A percentile compares a stretch with the other conserved stretches of the same genome.
Evolutionary conservation across 2,888 invertebrate genomes (phyloP).

Genomic region (Osmoderma eremita): DNA sequence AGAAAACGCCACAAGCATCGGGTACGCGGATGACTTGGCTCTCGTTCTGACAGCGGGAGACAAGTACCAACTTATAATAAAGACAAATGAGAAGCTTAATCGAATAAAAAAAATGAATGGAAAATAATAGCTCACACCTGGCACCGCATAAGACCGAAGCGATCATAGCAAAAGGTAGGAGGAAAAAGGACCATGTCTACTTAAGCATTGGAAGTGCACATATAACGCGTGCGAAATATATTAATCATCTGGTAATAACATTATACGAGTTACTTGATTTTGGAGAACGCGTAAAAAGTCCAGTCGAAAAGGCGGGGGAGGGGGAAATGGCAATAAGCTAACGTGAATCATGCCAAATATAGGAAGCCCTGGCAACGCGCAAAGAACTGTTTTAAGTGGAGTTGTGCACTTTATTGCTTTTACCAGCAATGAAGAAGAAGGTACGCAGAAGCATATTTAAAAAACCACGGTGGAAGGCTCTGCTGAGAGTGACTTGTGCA

Average conservation of each 20-base stretch:
- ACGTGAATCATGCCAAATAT: slow-evolving; percentile 12
- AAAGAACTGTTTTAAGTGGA: slow-evolving; percentile 1
- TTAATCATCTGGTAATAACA: not conserved
- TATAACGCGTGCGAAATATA: not conserved
- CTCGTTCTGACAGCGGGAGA: not conserved
- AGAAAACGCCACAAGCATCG: slow-evolving; percentile 7
- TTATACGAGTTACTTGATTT: not conserved
- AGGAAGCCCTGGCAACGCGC: not conserved
- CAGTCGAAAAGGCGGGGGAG: slow-evolving; percentile 2
- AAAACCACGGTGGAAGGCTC: slow-evolving; percentile 1
- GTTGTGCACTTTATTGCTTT: slow-evolving; percentile 11
- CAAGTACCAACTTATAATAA: not conserved
- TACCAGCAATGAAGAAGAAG: too few species aligned
- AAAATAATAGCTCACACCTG: not conserved
- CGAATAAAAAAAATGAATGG: not conserved
- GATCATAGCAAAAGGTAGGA: not conserved
- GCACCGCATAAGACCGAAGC: not conserved
- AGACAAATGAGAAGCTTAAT: not conserved
- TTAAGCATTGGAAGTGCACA: not conserved
- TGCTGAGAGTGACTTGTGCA: not conserved
- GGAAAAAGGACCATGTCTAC: slow-evolving; percentile 1
- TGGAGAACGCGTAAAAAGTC: not conserved
- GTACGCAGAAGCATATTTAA: not conserved
- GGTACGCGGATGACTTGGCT: slow-evolving; percentile 27
- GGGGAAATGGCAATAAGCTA: not conserved